Conservation (phyloP, 2,888 invertebrate species). For the Gerosis bhagava region DNA sequence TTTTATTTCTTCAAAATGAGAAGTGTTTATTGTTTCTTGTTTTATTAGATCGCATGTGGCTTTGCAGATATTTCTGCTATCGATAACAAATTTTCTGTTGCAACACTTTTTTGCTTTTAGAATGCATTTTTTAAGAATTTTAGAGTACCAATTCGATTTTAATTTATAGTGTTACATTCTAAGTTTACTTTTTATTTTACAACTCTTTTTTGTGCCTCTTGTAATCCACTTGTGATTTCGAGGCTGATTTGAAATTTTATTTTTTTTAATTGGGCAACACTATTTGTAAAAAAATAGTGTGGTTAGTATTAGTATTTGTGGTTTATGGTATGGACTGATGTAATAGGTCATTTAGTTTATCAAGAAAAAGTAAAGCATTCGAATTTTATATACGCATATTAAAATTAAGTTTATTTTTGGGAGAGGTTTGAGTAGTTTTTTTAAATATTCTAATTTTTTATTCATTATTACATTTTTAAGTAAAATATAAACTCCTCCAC, state of each 20-base stretch:
- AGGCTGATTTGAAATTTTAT: neutral
- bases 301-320: neutral
- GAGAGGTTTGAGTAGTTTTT: neutral
- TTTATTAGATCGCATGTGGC: slow-evolving; percentile 7
- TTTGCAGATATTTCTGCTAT: slow-evolving; percentile 1
- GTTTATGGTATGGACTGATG: neutral
- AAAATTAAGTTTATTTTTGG: slow-evolving; percentile 1
- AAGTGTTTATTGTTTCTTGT: neutral
- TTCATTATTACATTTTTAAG: slow-evolving; percentile 6
- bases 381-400: slow-evolving; percentile 8
- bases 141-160: neutral
- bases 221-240: slow-evolving; percentile 7
- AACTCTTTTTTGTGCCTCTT: slow-evolving; percentile 1
- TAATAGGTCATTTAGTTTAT: slow-evolving; percentile 1
- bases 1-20: neutral
- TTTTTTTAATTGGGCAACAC: slow-evolving; percentile 3
- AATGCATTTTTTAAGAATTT: slow-evolving; percentile 12
- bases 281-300: neutral
- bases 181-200: slow-evolving; percentile 5
- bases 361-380: neutral
- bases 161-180: slow-evolving; percentile 9
- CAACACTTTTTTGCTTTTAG: neutral
- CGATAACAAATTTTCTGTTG: slow-evolving; percentile 6
- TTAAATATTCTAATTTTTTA: neutral
- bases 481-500: slow-evolving; percentile 28